A percentile compares a stretch with the other conserved stretches of the same genome.
These are phyloP conservation scores for Acanthopagrus latus DNA, from an alignment of 2,797 vertebrate species.

Conservation along the genomic window DNA sequence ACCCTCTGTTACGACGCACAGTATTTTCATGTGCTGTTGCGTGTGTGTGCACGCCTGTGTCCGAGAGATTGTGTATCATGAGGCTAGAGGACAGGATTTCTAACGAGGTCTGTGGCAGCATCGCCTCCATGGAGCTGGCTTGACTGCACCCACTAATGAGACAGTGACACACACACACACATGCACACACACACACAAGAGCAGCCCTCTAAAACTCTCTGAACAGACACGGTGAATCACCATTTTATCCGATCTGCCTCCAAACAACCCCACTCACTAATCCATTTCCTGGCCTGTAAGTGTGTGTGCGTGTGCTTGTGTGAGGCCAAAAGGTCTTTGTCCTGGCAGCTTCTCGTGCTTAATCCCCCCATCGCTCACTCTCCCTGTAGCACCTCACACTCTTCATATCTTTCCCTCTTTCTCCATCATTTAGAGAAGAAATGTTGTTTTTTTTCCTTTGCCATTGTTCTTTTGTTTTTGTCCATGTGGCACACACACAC, in stretches of 20 bases:
- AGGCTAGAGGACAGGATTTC: constrained; percentile 40
- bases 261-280: constrained; percentile 65
- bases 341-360: constrained; percentile 51
- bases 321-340: constrained; percentile 58
- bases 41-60: not conserved
- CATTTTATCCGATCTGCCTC: constrained; percentile 57
- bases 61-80: constrained; percentile 8
- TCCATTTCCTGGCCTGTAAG: constrained; percentile 48
- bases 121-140: constrained; percentile 36
- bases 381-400: constrained; percentile 24
- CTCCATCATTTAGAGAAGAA: not conserved
- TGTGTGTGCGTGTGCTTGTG: constrained; percentile 5
- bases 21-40: constrained; percentile 19
- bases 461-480: not conserved
- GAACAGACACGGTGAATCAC: constrained; percentile 56
- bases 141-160: constrained; percentile 68
- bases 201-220: constrained; percentile 38
- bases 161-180: constrained; percentile 10
- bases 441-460: not conserved
- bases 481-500: not conserved
- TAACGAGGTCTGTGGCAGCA: constrained; percentile 56
- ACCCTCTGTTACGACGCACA: not conserved
- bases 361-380: constrained; percentile 46
- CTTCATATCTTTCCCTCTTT: constrained; percentile 1
- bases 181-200: constrained; percentile 3